Conservation (phyloP, 2,888 invertebrate genomes). For the Rhagonycha lutea region DNA sequence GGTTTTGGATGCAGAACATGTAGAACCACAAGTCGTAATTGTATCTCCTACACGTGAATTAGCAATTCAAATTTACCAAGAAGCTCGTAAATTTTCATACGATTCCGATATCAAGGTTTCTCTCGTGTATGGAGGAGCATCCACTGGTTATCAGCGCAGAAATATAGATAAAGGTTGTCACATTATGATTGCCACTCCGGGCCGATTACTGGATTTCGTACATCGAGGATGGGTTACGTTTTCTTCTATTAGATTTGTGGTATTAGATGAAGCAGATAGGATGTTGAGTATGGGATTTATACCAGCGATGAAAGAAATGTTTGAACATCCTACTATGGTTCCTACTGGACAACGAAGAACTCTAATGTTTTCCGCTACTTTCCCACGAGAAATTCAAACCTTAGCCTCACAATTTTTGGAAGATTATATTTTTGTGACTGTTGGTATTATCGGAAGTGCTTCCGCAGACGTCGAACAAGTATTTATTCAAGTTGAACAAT, state of each 20-base stretch:
- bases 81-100: constrained; percentile 81
- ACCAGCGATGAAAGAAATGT: constrained; percentile 60
- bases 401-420: constrained; percentile 79
- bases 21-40: constrained; percentile 82
- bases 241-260: constrained; percentile 63
- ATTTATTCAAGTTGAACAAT: constrained; percentile 69
- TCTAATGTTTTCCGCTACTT: constrained; percentile 80
- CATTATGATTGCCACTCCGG: constrained; percentile 75
- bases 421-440: constrained; percentile 82
- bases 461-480: constrained; percentile 87
- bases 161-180: constrained; percentile 65
- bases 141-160: constrained; percentile 70
- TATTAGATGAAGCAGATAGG: constrained; percentile 81
- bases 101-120: constrained; percentile 74
- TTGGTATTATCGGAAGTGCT: constrained; percentile 93
- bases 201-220: constrained; percentile 70
- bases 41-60: constrained; percentile 93
- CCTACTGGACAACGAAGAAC: constrained; percentile 62
- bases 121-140: constrained; percentile 86
- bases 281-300: constrained; percentile 80
- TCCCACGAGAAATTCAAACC: constrained; percentile 73
- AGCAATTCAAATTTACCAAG: constrained; percentile 83
- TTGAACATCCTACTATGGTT: constrained; percentile 68
- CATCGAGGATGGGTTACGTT: constrained; percentile 62
- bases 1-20: constrained; percentile 57